These are phyloP conservation scores for Hypercompe scribonia DNA, from an alignment of 2,888 invertebrate species.

Conservation along the genomic window DNA sequence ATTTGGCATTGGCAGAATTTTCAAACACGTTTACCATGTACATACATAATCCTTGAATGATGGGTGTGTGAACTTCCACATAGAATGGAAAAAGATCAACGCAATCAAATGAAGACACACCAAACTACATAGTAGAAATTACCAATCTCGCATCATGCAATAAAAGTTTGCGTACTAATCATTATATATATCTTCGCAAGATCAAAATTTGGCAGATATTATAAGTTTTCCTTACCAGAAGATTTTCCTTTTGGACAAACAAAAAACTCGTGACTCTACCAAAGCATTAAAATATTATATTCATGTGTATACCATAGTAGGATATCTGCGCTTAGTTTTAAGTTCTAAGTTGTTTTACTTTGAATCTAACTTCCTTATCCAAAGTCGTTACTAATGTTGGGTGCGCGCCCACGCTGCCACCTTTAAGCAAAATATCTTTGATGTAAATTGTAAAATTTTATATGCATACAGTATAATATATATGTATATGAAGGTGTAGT, in stretches of 20 bases:
- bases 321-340: neutral
- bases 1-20: too few relatives aligned
- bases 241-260: neutral
- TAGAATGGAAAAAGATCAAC: neutral
- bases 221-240: too few relatives aligned
- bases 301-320: neutral
- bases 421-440: neutral
- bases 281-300: neutral
- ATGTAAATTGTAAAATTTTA: neutral
- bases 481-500: neutral
- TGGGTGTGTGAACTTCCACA: neutral
- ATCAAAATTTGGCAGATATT: neutral
- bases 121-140: too few relatives aligned
- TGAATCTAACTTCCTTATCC: slow-evolving; percentile 3
- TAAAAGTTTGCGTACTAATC: neutral
- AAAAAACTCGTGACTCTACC: neutral
- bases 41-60: neutral
- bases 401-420: neutral
- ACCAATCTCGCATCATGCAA: neutral
- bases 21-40: too few relatives aligned
- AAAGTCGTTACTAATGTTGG: neutral
- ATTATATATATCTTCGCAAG: neutral
- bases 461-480: neutral
- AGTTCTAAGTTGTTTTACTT: slow-evolving; percentile 3
- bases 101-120: neutral